These are phyloP conservation scores for Bagarius yarrelli DNA, from an alignment of 2,113 vertebrate genomes.

Conservation along the genomic window DNA sequence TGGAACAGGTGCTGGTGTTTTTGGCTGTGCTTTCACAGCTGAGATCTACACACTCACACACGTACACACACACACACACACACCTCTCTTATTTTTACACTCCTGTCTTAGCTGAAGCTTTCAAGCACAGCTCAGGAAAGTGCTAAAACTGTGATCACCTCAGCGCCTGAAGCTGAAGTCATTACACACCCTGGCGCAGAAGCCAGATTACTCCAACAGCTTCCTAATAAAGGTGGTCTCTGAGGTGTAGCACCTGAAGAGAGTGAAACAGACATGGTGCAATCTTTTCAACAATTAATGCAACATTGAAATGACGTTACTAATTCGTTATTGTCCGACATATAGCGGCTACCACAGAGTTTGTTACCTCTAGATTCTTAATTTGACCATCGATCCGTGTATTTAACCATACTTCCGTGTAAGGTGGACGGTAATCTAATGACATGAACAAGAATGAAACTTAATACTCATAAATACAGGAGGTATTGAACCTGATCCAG, in stretches of 20 bases:
- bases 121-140: slow-evolving; percentile 79
- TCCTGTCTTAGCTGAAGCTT: slow-evolving; percentile 73
- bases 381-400: background rate
- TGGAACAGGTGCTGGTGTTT: slow-evolving; percentile 8
- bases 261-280: slow-evolving; percentile 30
- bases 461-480: background rate
- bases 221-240: slow-evolving; percentile 43
- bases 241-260: slow-evolving; percentile 38
- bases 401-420: background rate
- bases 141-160: slow-evolving; percentile 95
- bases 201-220: slow-evolving; percentile 36
- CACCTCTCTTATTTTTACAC: slow-evolving; percentile 81
- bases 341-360: background rate
- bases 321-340: background rate
- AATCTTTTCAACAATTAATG: slow-evolving; percentile 33
- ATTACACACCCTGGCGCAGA: slow-evolving; percentile 41
- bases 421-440: background rate
- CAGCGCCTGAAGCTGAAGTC: slow-evolving; percentile 80
- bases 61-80: slow-evolving; percentile 17
- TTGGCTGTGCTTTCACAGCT: slow-evolving; percentile 30
- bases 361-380: background rate
- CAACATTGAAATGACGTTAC: slow-evolving; percentile 22
- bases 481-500: slow-evolving; percentile 15
- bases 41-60: background rate
- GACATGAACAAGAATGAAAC: slow-evolving; percentile 3